These are phyloP conservation scores for Drosophila paracracens DNA, from an alignment of 2,888 invertebrate genomes.

Conservation along the genomic window DNA sequence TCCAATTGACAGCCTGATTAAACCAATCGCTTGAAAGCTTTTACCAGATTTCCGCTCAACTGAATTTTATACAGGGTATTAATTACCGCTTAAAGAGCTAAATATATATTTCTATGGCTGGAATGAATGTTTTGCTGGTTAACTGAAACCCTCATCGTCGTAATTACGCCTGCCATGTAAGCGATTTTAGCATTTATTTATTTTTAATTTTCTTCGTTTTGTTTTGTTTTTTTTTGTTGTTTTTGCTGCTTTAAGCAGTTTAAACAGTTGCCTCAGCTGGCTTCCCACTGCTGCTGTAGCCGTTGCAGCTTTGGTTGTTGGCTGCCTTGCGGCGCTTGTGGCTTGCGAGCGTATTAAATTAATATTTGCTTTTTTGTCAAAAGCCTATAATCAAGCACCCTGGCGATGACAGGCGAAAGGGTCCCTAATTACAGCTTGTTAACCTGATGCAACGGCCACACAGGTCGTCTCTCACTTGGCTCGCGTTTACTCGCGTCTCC, in stretches of 20 bases:
- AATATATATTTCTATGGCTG: slow-evolving; percentile 8
- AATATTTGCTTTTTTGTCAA: slow-evolving; percentile 85
- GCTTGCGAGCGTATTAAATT: slow-evolving; percentile 80
- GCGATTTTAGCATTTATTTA: slow-evolving; percentile 23
- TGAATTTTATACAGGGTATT: neutral
- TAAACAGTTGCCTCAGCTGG: slow-evolving; percentile 10
- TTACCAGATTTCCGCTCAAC: neutral
- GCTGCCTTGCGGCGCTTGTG: slow-evolving; percentile 66
- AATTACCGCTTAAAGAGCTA: neutral
- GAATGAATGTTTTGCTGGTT: slow-evolving; percentile 6
- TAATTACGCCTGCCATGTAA: slow-evolving; percentile 43
- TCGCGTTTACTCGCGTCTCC: slow-evolving; percentile 24
- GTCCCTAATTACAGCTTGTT: slow-evolving; percentile 85
- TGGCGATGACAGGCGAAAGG: slow-evolving; percentile 85
- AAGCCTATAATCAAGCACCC: slow-evolving; percentile 84
- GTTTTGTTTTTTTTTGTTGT: too few relatives aligned
- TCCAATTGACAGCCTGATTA: neutral
- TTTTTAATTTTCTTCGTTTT: neutral
- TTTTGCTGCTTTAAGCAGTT: slow-evolving; percentile 1
- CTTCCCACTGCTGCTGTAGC: slow-evolving; percentile 4
- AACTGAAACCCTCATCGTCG: neutral
- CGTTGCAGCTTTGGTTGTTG: neutral
- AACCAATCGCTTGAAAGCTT: neutral
- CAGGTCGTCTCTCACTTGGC: slow-evolving; percentile 76
- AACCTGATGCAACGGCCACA: slow-evolving; percentile 79